Conservation (phyloP, 2,888 invertebrate species). For the Platynereis dumerilii region DNA sequence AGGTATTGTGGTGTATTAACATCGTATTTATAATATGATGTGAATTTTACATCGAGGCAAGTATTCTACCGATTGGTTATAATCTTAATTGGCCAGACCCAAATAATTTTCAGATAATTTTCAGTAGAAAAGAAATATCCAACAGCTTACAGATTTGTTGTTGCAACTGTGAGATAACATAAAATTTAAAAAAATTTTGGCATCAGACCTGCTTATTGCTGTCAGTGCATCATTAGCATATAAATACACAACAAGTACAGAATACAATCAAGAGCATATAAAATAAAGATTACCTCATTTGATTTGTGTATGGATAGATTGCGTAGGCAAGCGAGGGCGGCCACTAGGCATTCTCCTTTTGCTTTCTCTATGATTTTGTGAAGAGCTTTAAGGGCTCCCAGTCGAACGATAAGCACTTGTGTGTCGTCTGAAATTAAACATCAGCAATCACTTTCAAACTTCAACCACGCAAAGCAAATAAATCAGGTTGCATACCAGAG, state of each 20-base stretch:
- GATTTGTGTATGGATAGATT: slow-evolving; percentile 51
- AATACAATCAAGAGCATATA: neutral
- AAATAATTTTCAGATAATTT: too few relatives aligned
- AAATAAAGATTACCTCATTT: slow-evolving; percentile 44
- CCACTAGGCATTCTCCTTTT: slow-evolving; percentile 42
- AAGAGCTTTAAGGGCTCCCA: slow-evolving; percentile 44
- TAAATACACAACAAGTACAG: neutral
- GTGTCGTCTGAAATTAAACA: slow-evolving; percentile 42
- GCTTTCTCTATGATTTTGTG: slow-evolving; percentile 40
- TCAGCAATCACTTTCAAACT: neutral
- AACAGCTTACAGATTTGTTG: too few relatives aligned
- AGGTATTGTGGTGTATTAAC: too few relatives aligned
- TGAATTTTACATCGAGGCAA: too few relatives aligned
- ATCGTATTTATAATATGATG: too few relatives aligned
- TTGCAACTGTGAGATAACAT: neutral
- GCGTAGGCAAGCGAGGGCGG: slow-evolving; percentile 51
- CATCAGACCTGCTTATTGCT: neutral
- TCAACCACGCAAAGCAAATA: slow-evolving; percentile 1
- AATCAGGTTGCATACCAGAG: neutral
- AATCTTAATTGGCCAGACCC: too few relatives aligned
- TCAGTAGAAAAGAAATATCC: too few relatives aligned
- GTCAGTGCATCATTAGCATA: neutral
- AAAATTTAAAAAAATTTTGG: neutral
- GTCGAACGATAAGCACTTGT: slow-evolving; percentile 47
- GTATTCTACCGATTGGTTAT: too few relatives aligned